Evolutionary conservation across 2,113 vertebrate genomes (phyloP), one percentile per base, ranked within the genome.

Genomic region (Callipepla squamata): DNA sequence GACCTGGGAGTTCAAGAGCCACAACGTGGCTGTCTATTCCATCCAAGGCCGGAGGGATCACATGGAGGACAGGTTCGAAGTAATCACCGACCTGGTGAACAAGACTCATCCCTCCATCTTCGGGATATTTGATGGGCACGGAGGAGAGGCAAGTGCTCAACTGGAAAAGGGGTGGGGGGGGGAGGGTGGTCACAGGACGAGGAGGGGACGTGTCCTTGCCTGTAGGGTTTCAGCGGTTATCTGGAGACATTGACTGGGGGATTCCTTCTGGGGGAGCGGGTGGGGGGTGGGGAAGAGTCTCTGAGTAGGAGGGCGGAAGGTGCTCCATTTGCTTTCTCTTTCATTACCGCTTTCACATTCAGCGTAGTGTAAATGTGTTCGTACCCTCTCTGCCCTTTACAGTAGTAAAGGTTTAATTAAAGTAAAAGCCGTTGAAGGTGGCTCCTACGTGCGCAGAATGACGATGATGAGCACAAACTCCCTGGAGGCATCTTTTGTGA

Each of bases 61-160:
- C 98, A 99, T 99, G 99, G 99, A 99, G 97, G 99, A 99, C 98
- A 97, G 99, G 89, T 99, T 99, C 89, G 97, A 99, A 93, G 98
- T 99, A 59, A 98, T 99, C 69, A 98, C 98, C 3, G 99, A 99
- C 97, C 85, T 98, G 73, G 97, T 98, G 96, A 99, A 99, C 98
- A 99, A 98, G 98, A 99, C 98, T 73, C 99, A 99, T 89, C 99
- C 99, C 8, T 98, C 98, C 89, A 99, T 99, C 96, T 99, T 99
- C 94, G 99, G 99, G 80, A 98, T 99, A 95, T 99, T 99, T 96
- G 99, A 99, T 92, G 99, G 99, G 48, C 99, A 99, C 28, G 99
- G 99, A 51, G 99, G 99, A 97, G 99, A 99, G 98, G 99, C 99
- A 97, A 98, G 98, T 97, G 89, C 65, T 93, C 69, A 42, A 51